These are phyloP conservation scores for Dicentrarchus labrax DNA, from an alignment of 2,113 vertebrate genomes.

Conservation along the genomic window DNA sequence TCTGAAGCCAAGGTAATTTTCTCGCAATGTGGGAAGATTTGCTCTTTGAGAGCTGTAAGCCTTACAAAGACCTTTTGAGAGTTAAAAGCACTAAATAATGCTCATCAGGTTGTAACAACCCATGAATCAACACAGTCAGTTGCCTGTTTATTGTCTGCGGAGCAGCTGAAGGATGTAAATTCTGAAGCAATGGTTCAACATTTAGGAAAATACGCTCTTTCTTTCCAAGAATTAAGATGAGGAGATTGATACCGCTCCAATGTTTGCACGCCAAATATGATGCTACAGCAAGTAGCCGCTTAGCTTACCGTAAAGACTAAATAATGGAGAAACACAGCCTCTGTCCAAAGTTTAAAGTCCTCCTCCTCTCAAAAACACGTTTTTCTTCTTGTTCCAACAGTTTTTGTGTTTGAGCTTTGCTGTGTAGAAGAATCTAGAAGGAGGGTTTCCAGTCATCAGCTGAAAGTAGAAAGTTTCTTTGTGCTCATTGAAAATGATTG, in stretches of 20 bases:
- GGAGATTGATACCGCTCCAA: not conserved
- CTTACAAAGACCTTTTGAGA: conserved; percentile 11
- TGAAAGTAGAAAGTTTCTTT: too few relatives aligned
- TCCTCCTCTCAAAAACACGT: too few relatives aligned
- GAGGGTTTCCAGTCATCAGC: too few relatives aligned
- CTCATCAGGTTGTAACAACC: conserved; percentile 14
- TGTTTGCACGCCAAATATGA: conserved; percentile 1
- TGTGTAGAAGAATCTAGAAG: too few relatives aligned
- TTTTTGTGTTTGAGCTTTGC: too few relatives aligned
- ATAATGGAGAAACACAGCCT: too few relatives aligned
- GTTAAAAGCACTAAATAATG: conserved; percentile 11
- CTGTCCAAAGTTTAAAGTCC: too few relatives aligned
- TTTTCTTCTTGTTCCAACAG: too few relatives aligned
- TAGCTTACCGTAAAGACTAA: not conserved
- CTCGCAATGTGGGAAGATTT: conserved; percentile 15
- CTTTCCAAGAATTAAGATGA: not conserved
- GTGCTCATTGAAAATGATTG: too few relatives aligned
- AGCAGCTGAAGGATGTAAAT: conserved; percentile 7
- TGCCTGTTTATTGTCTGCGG: too few relatives aligned
- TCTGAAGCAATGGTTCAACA: not conserved
- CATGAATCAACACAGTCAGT: too few relatives aligned
- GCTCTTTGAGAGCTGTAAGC: not conserved
- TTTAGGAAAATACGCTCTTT: not conserved
- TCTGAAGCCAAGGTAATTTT: conserved; percentile 25
- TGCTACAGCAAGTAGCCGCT: not conserved